Percentiles rank a stretch among this genome's conserved stretches.
Evolutionary conservation across 2,888 invertebrate species (phyloP).

Genomic region (Dysmachus trigonus): DNA sequence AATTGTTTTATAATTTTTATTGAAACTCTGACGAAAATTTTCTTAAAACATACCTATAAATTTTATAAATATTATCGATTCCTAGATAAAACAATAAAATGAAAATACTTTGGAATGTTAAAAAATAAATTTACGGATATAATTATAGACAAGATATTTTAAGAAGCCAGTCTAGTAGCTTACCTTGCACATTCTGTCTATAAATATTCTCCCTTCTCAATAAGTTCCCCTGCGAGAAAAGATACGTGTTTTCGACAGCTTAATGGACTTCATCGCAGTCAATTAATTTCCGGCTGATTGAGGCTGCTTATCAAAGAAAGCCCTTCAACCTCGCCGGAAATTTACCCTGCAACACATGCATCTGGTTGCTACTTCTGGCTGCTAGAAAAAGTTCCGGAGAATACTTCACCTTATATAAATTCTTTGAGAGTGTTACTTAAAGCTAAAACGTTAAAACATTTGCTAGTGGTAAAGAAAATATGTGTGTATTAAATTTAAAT

Average conservation of each 20-base stretch:
- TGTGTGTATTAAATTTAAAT: background rate
- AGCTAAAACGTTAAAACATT: background rate
- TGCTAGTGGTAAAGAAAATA: background rate
- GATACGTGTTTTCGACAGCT: background rate
- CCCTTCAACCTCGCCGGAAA: background rate
- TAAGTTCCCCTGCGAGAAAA: background rate
- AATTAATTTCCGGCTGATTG: background rate
- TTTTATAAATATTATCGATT: too few relatives aligned
- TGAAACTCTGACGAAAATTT: too few relatives aligned
- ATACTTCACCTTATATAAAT: background rate
- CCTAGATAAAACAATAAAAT: too few relatives aligned
- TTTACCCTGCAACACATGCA: background rate
- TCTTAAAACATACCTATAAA: too few relatives aligned
- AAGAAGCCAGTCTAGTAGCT: background rate
- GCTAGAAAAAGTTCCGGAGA: background rate
- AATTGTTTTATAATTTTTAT: too few relatives aligned
- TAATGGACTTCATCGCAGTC: background rate
- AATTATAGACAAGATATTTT: background rate
- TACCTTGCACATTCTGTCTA: background rate
- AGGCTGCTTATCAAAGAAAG: background rate
- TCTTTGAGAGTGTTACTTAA: background rate
- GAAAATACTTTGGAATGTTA: too few relatives aligned
- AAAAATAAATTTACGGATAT: background rate
- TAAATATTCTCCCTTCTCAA: background rate
- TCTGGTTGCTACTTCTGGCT: background rate